Evolutionary conservation across 2,113 vertebrate genomes (phyloP), one percentile per base, ranked within the genome.

Genomic region (Centropus bengalensis): DNA sequence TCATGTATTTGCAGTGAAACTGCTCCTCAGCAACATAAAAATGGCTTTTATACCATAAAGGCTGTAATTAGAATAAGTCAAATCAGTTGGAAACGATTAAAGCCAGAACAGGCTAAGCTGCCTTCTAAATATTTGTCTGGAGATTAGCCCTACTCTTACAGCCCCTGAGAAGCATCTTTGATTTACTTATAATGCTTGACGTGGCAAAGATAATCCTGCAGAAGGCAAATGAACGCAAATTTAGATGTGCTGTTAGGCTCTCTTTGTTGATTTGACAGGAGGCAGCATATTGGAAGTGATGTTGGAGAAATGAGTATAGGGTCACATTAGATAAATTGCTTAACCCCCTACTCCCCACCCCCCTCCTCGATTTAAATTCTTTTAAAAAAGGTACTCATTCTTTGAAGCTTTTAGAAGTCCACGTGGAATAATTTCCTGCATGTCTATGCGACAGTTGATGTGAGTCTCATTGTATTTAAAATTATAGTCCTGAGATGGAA

Each of bases 21-120:
- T 96, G 96, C 96, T 98, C 95, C 96, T 97, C 94, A 59, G 97
- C 96, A 98, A 97, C 97, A 97, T 97, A 97, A 97, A 98, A 98
- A 98, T 98, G 97, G 97, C 97, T 98, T 98, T 98, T 98, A 97
- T 97, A 97, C 95, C 96, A 97, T 98, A 98, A 98, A 98, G 96
- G 94, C 98, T 98, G 97, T 98, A 98, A 98, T 98, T 98, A 98
- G 98, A 98, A 97, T 97, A 98, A 98, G 98, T 98, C 98, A 98
- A 98, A 98, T 98, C 97, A 98, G 98, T 98, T 98, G 98, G 98
- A 98, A 98, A 98, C 45, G 86, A 98, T 98, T 98, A 98, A 98
- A 98, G 94, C 97, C 91, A 89, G 98, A 97, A 95, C 93, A 96
- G 96, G 88, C 97, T 97, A 97, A 98, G 97, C 97, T 97, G 96